Conservation (phyloP, 2,113 vertebrate species). For the Trichechus manatus region DNA sequence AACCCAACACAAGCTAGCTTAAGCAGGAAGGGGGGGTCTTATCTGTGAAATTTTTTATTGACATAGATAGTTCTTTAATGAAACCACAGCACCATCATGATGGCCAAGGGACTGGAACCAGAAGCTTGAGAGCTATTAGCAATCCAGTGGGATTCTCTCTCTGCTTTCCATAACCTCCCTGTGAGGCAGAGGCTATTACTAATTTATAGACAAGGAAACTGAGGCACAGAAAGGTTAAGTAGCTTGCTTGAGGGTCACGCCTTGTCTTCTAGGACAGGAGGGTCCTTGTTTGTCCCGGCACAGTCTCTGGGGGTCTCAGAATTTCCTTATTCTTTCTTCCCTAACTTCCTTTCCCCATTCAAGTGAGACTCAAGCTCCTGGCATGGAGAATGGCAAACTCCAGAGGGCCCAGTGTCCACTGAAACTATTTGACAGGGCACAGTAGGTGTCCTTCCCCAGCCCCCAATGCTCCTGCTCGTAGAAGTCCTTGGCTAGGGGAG, state of each 20-base stretch:
- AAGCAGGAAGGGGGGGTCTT: neutral
- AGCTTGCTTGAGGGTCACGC: neutral
- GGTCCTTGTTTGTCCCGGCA: neutral
- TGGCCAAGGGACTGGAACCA: neutral
- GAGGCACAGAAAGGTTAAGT: neutral
- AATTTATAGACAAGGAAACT: conserved; percentile 3
- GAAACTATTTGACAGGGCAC: neutral
- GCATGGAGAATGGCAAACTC: neutral
- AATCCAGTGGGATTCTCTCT: neutral
- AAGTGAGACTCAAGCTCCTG: neutral
- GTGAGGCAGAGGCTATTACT: neutral
- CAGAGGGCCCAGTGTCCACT: neutral
- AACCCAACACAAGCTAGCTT: neutral
- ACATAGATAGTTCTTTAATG: neutral
- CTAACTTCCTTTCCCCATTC: neutral
- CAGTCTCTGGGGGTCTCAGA: neutral
- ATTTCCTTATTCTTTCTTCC: neutral
- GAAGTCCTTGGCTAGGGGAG: neutral
- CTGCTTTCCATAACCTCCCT: neutral
- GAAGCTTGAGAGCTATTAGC: neutral
- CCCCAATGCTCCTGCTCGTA: neutral
- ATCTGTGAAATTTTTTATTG: neutral
- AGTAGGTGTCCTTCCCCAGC: neutral
- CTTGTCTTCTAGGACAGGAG: neutral
- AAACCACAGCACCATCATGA: neutral